phyloP scores from a whole-genome alignment of 2,113 vertebrate species.

The Hypocryptadius cinnamomeus region DNA sequence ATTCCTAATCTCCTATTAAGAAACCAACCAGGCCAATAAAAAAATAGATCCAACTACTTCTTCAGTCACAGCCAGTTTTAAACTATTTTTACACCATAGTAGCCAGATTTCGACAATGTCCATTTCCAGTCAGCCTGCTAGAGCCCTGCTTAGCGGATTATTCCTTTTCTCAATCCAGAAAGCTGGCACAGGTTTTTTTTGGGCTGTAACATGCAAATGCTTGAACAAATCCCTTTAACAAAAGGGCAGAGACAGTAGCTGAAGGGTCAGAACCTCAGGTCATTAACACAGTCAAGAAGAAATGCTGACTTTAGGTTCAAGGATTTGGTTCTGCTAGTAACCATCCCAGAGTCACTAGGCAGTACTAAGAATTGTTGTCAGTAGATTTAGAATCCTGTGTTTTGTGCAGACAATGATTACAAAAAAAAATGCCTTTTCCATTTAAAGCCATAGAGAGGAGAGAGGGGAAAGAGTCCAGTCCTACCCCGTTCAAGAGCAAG shows the following conservation, averaged over 20 bases:
- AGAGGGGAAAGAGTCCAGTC: too few species aligned
- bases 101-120: not conserved
- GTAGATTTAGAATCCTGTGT: not conserved
- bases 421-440: not conserved
- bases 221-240: not conserved
- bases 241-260: not conserved
- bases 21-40: not conserved
- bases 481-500: not conserved
- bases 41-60: not conserved
- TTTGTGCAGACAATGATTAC: not conserved
- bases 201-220: not conserved
- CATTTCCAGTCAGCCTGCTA: not conserved
- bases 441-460: not conserved
- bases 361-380: not conserved
- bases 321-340: not conserved
- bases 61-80: not conserved
- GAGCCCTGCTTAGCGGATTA: not conserved
- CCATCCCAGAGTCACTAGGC: not conserved
- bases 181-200: not conserved
- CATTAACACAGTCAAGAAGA: not conserved
- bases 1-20: slow-evolving; percentile 2
- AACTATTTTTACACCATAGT: not conserved
- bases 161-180: not conserved
- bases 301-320: not conserved
- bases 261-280: not conserved